phyloP scores from a whole-genome alignment of 2,113 vertebrate genomes.

The Platysteira castanea region DNA sequence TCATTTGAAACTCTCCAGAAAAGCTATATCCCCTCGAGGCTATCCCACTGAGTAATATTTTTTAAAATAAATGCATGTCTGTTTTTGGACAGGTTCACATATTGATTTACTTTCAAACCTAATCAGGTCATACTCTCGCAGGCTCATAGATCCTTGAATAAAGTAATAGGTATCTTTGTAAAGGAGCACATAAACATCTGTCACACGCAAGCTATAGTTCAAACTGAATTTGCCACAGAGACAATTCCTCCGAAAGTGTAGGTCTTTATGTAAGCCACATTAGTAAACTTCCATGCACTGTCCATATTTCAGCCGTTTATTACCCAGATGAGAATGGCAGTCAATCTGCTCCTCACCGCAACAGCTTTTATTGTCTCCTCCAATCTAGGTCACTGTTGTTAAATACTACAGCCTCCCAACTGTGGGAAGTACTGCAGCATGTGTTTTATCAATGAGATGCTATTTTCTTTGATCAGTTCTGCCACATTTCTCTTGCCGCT shows the following conservation, averaged over 20 bases:
- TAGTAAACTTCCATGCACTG: conserved; percentile 57
- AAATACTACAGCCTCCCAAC: conserved; percentile 54
- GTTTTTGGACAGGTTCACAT: conserved; percentile 40
- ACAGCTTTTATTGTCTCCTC: conserved; percentile 74
- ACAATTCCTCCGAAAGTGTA: neutral
- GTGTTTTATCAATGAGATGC: conserved; percentile 41
- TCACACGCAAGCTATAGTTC: neutral
- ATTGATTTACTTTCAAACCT: conserved; percentile 60
- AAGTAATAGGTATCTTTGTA: conserved; percentile 10
- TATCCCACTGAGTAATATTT: conserved; percentile 9
- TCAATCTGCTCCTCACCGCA: conserved; percentile 72
- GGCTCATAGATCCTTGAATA: conserved; percentile 53
- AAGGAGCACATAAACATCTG: neutral
- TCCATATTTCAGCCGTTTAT: conserved; percentile 58
- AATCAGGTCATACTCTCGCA: neutral
- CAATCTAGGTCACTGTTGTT: conserved; percentile 79
- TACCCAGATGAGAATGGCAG: conserved; percentile 75
- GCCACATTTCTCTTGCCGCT: conserved; percentile 18
- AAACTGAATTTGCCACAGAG: conserved; percentile 7
- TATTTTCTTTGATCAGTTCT: conserved; percentile 12
- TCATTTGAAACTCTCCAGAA: conserved; percentile 27
- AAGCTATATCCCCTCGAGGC: conserved; percentile 15
- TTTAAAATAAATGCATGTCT: conserved; percentile 44
- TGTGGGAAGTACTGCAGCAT: conserved; percentile 14
- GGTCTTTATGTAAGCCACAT: conserved; percentile 37